Evolutionary conservation across 2,797 vertebrate genomes (phyloP).

Genomic region (Naso thynnoides): DNA sequence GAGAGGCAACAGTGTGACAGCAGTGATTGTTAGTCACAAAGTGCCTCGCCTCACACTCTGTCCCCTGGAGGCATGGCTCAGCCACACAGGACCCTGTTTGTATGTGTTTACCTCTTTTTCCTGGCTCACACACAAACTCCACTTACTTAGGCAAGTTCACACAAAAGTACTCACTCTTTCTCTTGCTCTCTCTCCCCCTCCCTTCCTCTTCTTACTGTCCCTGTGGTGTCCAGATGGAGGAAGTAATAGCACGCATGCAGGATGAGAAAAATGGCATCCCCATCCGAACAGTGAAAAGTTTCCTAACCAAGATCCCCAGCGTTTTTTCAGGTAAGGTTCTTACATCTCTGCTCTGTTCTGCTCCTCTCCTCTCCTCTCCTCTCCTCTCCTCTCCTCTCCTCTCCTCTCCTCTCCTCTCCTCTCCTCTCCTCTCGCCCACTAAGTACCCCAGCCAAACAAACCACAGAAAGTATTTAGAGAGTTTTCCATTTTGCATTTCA

Average conservation of each 20-base stretch:
- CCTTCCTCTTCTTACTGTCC: constrained; percentile 31
- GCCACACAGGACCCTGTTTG: constrained; percentile 47
- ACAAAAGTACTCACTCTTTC: constrained; percentile 36
- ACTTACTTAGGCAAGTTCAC: constrained; percentile 28
- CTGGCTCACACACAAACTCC: constrained; percentile 15
- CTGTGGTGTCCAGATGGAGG: constrained; percentile 91
- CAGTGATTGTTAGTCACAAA: constrained; percentile 52
- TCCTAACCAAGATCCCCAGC: constrained; percentile 98
- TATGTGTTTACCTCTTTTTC: constrained; percentile 35
- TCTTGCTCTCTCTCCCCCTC: not conserved
- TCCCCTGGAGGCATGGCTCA: constrained; percentile 38
- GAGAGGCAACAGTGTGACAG: constrained; percentile 46
- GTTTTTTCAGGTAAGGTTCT: constrained; percentile 95
- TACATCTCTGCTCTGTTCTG: constrained; percentile 9
- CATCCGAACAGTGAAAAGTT: constrained; percentile 98
- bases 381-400: constrained; percentile 8
- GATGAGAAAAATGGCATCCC: constrained; percentile 97
- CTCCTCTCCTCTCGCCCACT: constrained; percentile 47
- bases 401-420: constrained; percentile 14
- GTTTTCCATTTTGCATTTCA: constrained; percentile 55
- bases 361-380: constrained; percentile 16
- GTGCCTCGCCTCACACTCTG: constrained; percentile 31
- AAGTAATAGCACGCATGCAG: constrained; percentile 97
- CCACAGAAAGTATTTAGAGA: constrained; percentile 51
- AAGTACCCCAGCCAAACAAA: constrained; percentile 51